Evolutionary conservation across 2,797 vertebrate species (phyloP), one percentile per base, ranked within the genome.

Genomic region (Halcyon badia): DNA sequence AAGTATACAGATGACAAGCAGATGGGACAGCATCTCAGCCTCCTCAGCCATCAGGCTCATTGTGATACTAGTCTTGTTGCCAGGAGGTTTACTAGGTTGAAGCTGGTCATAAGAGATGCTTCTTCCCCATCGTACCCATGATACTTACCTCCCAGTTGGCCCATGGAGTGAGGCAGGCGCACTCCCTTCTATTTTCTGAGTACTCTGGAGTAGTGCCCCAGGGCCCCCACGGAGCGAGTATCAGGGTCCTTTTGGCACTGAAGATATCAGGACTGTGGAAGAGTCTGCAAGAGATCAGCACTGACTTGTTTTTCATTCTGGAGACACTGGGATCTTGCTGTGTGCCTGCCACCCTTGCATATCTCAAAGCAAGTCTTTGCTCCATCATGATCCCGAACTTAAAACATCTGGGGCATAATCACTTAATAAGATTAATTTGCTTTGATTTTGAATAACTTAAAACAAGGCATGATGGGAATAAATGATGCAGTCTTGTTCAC

Each of bases 371-470:
- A 64, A 72, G 24, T 28, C 41, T 79, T 68, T 69, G 31, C 37
- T 88, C 58, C 39, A 7, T 42, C 31, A 2, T 33, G 19, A 83
- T 77, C 33, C 17, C 66, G 31, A 82, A 60, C 48, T 54, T 87
- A 39, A 68, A 71, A 68, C 79, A 64, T 39, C 61, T 57, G 37
- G 28, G 51, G 66, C 24, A 44, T 42, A 49, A 75, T 49, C 51
- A 42, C 61, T 87, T 87, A 82, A 60, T 42, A 60, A 54, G 44
- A 91, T 62, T 62, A 46, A 52, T 78, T 82, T 58, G 25, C 57
- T 82, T 87, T 84, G 39, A 71, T 84, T 95, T 73, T 72, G 35
- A 70, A 62, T 75, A 54, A 26, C 31, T 70, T 69, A 46, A 92
- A 90, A 9, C 15, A 57, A 75, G 16, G 28, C 70, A 81, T 14